phyloP scores from a whole-genome alignment of 1,140 invertebrate genomes.

The Bursaphelenchus mucronatus region DNA sequence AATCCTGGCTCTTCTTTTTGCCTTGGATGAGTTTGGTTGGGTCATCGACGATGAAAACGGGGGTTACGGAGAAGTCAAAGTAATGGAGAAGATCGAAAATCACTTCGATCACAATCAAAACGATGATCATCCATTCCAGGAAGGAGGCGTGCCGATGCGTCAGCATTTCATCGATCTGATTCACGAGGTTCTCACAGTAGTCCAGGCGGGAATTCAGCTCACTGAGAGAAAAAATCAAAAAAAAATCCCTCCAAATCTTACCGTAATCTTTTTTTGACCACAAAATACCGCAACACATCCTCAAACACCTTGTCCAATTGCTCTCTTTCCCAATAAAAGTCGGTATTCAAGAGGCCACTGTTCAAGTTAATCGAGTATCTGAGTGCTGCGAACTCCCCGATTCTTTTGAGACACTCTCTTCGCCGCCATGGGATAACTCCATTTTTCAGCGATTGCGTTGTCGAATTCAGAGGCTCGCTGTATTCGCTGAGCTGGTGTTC shows the following conservation, averaged over 20 bases:
- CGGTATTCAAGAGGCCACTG: conserved; percentile 40
- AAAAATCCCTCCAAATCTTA: not conserved
- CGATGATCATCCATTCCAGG: conserved; percentile 55
- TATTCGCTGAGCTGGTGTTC: conserved; percentile 40
- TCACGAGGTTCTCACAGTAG: conserved; percentile 30
- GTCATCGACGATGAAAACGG: conserved; percentile 14
- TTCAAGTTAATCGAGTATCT: conserved; percentile 50
- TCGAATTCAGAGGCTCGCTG: conserved; percentile 42
- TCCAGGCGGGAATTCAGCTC: conserved; percentile 21
- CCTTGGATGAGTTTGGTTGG: not conserved
- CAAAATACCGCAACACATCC: conserved; percentile 32
- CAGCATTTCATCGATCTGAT: conserved; percentile 22
- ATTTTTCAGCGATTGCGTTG: conserved; percentile 28
- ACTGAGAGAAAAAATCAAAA: conserved; percentile 6
- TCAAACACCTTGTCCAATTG: conserved; percentile 44
- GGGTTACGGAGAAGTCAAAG: conserved; percentile 21
- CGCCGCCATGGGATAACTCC: conserved; percentile 7
- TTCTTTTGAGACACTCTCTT: conserved; percentile 22
- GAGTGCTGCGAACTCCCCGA: conserved; percentile 49
- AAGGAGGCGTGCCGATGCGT: conserved; percentile 38
- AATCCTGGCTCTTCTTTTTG: too few species aligned
- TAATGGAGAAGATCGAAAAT: conserved; percentile 48
- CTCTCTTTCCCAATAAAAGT: conserved; percentile 53
- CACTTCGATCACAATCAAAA: conserved; percentile 51
- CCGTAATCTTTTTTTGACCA: conserved; percentile 19